Percentiles rank a stretch among this genome's conserved stretches.
phyloP scores from a whole-genome alignment of 2,888 invertebrate genomes.

The Phlogophora meticulosa region DNA sequence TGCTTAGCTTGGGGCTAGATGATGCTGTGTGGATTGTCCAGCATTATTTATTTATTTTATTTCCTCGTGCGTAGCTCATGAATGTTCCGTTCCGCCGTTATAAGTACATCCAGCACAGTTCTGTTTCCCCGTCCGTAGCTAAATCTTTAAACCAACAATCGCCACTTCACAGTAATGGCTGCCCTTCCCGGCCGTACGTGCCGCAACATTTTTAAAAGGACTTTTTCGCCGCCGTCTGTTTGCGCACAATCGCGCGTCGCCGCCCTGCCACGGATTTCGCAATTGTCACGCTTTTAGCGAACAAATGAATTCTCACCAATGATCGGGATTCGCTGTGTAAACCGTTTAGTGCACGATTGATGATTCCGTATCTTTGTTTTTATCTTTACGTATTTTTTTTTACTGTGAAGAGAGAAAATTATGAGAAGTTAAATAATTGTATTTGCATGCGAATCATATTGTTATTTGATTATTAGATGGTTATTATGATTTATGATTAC shows the following conservation, averaged over 20 bases:
- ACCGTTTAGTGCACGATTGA: slow-evolving; percentile 82
- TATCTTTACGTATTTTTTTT: slow-evolving; percentile 18
- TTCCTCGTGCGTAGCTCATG: not conserved
- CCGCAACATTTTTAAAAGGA: slow-evolving; percentile 91
- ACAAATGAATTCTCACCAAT: slow-evolving; percentile 86
- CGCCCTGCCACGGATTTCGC: slow-evolving; percentile 75
- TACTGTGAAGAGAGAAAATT: slow-evolving; percentile 28
- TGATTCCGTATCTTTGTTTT: slow-evolving; percentile 58
- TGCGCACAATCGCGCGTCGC: slow-evolving; percentile 74
- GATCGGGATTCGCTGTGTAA: slow-evolving; percentile 84
- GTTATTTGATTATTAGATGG: not conserved
- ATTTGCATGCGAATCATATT: slow-evolving; percentile 1
- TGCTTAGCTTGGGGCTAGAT: too few relatives aligned
- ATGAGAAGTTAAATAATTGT: slow-evolving; percentile 33
- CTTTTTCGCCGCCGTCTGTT: slow-evolving; percentile 88
- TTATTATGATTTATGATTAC: too few relatives aligned
- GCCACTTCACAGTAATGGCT: slow-evolving; percentile 90
- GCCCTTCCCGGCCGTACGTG: slow-evolving; percentile 88
- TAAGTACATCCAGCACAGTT: slow-evolving; percentile 35
- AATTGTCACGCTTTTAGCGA: slow-evolving; percentile 86
- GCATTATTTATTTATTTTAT: too few relatives aligned
- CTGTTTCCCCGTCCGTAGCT: slow-evolving; percentile 79
- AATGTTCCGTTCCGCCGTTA: slow-evolving; percentile 16
- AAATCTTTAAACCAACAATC: slow-evolving; percentile 90
- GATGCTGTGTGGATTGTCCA: too few relatives aligned